Conservation (phyloP, 1,140 invertebrate species). For the Callitettix versicolor region DNA sequence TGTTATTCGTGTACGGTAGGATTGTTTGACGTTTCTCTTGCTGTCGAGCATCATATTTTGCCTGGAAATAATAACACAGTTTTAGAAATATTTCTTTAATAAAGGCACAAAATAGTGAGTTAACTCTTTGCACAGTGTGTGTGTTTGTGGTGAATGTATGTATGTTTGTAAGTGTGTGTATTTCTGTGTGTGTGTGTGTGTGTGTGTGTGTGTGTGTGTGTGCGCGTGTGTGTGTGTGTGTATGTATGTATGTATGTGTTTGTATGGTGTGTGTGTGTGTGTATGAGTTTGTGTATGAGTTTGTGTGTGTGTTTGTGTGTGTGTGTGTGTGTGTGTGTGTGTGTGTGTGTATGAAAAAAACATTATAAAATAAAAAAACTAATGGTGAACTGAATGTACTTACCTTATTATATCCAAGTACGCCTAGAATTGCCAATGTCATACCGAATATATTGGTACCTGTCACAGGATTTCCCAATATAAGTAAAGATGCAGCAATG, state of each 20-base stretch:
- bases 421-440: slow-evolving; percentile 80
- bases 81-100: neutral
- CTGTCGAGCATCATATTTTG: slow-evolving; percentile 58
- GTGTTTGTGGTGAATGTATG: too few species aligned
- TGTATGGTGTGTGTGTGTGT: too few species aligned
- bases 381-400: too few species aligned
- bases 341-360: too few species aligned
- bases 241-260: too few species aligned
- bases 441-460: slow-evolving; percentile 81
- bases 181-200: neutral
- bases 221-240: neutral
- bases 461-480: slow-evolving; percentile 88
- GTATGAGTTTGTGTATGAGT: neutral
- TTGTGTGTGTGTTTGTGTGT: too few species aligned
- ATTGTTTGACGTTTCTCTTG: slow-evolving; percentile 39
- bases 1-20: slow-evolving; percentile 32
- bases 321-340: too few species aligned
- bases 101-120: neutral
- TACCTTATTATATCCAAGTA: slow-evolving; percentile 79
- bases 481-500: slow-evolving; percentile 76
- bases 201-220: neutral
- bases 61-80: slow-evolving; percentile 36
- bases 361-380: too few species aligned
- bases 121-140: too few species aligned
- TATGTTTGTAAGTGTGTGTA: too few species aligned